Percentiles rank a stretch among this genome's conserved stretches.
Conservation (phyloP, 2,888 invertebrate species). For the Agonopterix alstromeriana region DNA sequence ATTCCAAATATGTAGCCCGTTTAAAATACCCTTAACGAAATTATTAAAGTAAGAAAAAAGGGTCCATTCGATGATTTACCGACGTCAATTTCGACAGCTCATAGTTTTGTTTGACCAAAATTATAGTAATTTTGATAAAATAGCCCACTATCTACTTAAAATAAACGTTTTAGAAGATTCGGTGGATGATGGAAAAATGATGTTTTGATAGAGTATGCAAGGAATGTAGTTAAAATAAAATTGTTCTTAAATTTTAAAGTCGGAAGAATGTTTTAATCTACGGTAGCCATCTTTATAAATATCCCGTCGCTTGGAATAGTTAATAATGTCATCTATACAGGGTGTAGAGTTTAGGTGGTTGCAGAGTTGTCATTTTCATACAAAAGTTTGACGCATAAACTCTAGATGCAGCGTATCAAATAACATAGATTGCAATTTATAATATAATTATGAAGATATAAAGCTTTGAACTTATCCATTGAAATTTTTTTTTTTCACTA, state of each 20-base stretch:
- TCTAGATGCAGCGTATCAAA: too few relatives aligned
- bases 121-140: constrained; percentile 74
- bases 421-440: too few relatives aligned
- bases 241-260: constrained; percentile 4
- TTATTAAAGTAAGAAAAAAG: constrained; percentile 68
- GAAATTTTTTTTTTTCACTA: too few relatives aligned
- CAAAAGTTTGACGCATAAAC: too few relatives aligned
- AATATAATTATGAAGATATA: too few relatives aligned
- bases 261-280: constrained; percentile 26
- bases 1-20: constrained; percentile 66
- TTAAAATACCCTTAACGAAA: constrained; percentile 73
- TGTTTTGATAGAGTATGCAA: constrained; percentile 51
- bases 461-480: too few relatives aligned
- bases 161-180: constrained; percentile 53
- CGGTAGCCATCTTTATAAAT: constrained; percentile 22
- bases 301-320: too few relatives aligned
- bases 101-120: constrained; percentile 70
- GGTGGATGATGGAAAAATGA: constrained; percentile 36
- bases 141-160: constrained; percentile 61
- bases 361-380: too few relatives aligned
- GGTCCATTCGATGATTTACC: constrained; percentile 67
- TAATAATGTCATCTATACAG: too few relatives aligned
- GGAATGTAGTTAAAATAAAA: constrained; percentile 41
- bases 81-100: constrained; percentile 72
- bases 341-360: too few relatives aligned